These are phyloP conservation scores for Nymphicus hollandicus DNA, from an alignment of 2,113 vertebrate genomes.

Conservation along the genomic window DNA sequence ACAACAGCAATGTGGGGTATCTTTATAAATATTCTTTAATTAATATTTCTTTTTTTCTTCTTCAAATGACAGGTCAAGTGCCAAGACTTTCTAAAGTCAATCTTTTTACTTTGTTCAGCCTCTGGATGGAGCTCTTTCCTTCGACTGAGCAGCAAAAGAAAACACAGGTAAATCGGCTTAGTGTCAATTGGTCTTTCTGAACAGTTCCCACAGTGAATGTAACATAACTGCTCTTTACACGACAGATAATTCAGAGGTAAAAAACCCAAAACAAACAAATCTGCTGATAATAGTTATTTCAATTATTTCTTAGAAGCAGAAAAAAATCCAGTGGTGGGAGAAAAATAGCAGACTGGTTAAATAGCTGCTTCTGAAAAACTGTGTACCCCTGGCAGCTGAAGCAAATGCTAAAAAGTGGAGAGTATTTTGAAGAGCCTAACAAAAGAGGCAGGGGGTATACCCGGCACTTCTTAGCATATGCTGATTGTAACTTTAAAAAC, in stretches of 20 bases:
- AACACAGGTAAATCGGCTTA: slow-evolving; percentile 62
- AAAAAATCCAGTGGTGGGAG: not conserved
- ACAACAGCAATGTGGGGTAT: not conserved
- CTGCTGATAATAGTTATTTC: not conserved
- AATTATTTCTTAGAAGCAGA: not conserved
- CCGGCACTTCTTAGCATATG: not conserved
- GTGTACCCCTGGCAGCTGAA: not conserved
- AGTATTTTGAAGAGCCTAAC: not conserved
- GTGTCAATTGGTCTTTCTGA: not conserved
- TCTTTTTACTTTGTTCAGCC: slow-evolving; percentile 89
- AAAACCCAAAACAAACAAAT: not conserved
- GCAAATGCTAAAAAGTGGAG: not conserved
- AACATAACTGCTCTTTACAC: not conserved
- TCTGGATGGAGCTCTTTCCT: slow-evolving; percentile 97
- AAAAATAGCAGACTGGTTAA: not conserved
- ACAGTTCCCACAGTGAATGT: not conserved
- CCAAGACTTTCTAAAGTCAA: slow-evolving; percentile 91
- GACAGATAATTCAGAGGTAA: not conserved
- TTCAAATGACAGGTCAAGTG: slow-evolving; percentile 78
- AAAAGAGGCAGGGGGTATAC: not conserved
- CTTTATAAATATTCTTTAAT: not conserved
- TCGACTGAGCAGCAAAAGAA: slow-evolving; percentile 64
- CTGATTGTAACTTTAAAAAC: not conserved
- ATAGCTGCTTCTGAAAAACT: not conserved
- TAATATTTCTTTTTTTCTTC: not conserved